Evolutionary conservation across 2,113 vertebrate species (phyloP).

Genomic region (Pygathrix nemaeus): DNA sequence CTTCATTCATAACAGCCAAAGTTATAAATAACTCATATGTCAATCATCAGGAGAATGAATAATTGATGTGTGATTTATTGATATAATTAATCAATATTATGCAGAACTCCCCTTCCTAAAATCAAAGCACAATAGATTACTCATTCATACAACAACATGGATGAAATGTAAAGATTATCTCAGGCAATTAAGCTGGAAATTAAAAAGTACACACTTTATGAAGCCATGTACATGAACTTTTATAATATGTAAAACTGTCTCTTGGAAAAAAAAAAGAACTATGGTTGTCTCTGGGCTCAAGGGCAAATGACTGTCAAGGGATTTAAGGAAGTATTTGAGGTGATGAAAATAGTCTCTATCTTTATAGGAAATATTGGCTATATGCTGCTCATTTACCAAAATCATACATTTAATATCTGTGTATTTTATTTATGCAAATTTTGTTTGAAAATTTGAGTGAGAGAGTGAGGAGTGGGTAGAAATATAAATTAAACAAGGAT

Average conservation of each 20-base stretch:
- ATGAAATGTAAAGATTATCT: not conserved
- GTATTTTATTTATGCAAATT: not conserved
- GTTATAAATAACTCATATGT: not conserved
- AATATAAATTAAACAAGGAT: not conserved
- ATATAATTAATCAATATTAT: not conserved
- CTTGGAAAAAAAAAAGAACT: not conserved
- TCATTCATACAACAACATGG: not conserved
- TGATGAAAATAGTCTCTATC: not conserved
- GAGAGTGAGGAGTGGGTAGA: not conserved
- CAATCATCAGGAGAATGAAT: not conserved
- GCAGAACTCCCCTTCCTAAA: not conserved
- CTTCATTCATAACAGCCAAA: not conserved
- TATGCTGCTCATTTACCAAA: not conserved
- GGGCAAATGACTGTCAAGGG: not conserved
- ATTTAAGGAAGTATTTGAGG: not conserved
- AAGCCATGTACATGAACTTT: not conserved
- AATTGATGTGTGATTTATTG: not conserved
- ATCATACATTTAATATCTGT: not conserved
- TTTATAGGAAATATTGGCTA: not conserved
- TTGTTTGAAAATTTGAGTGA: not conserved
- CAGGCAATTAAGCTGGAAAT: not conserved
- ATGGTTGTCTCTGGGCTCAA: not conserved
- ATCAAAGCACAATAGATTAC: not conserved
- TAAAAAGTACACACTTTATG: not conserved
- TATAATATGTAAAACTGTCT: not conserved